Conservation (phyloP, 1,140 invertebrate genomes). For the Centruroides vittatus region DNA sequence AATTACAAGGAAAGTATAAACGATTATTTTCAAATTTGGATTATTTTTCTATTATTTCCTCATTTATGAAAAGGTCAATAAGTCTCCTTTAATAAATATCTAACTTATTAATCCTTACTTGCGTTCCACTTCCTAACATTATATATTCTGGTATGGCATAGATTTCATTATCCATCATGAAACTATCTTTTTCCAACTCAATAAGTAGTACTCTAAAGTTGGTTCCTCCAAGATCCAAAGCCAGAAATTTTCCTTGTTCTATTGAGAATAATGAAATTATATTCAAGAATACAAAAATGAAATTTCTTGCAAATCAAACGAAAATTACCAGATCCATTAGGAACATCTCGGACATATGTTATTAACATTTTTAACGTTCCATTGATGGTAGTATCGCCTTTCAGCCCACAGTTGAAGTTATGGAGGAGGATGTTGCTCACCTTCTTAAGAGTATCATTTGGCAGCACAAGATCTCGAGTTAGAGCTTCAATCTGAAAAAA, state of each 20-base stretch:
- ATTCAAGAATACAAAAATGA: neutral
- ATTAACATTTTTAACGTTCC: constrained; percentile 80
- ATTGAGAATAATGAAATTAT: constrained; percentile 20
- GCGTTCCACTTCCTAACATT: constrained; percentile 70
- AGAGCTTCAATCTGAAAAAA: neutral
- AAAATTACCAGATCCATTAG: constrained; percentile 71
- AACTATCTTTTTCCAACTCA: constrained; percentile 48
- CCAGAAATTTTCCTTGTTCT: constrained; percentile 91
- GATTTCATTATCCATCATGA: constrained; percentile 81
- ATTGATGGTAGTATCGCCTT: constrained; percentile 51
- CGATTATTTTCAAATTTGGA: no score
- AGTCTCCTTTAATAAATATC: no score
- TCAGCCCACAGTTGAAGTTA: constrained; percentile 64
- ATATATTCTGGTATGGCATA: constrained; percentile 85
- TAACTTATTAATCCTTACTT: neutral
- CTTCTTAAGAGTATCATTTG: constrained; percentile 35
- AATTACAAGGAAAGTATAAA: no score
- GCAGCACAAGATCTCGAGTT: neutral
- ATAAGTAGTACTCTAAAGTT: constrained; percentile 94
- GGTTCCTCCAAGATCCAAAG: constrained; percentile 93
- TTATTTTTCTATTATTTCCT: no score
- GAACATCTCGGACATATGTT: constrained; percentile 92
- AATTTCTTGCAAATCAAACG: neutral
- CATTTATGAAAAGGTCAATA: no score
- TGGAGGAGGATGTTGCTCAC: constrained; percentile 56